These are phyloP conservation scores for Dicrurus megarhynchus DNA, from an alignment of 2,113 vertebrate species.

Conservation along the genomic window DNA sequence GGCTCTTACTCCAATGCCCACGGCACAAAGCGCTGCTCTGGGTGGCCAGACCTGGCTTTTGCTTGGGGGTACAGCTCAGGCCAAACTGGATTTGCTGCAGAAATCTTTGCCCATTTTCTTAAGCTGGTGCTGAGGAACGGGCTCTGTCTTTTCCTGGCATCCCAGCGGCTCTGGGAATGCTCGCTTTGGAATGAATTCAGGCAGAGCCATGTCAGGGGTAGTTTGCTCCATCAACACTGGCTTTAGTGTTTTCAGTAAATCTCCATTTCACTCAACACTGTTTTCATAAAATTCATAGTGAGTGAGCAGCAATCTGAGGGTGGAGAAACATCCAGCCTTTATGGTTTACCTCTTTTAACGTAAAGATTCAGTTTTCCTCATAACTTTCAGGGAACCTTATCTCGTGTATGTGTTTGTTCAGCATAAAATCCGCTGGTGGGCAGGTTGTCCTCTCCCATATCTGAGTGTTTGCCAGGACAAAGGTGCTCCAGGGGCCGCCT, in stretches of 20 bases:
- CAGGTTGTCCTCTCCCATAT: background rate
- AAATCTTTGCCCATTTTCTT: background rate
- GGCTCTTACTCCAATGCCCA: background rate
- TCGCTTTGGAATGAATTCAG: background rate
- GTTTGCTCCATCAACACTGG: background rate
- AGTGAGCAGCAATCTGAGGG: background rate
- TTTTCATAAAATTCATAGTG: background rate
- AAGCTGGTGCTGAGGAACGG: background rate
- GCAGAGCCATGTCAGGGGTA: background rate
- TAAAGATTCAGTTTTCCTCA: background rate
- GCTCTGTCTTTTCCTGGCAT: background rate
- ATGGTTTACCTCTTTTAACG: background rate
- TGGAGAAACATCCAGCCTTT: background rate
- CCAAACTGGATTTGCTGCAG: background rate
- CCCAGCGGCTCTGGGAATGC: background rate
- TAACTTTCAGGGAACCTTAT: background rate
- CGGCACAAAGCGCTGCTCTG: rapidly evolving
- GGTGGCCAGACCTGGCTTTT: background rate
- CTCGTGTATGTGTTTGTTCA: background rate
- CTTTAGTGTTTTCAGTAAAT: constrained; percentile 23
- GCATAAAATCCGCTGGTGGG: background rate
- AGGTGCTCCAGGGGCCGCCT: background rate
- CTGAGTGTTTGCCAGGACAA: rapidly evolving
- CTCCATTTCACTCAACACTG: background rate
- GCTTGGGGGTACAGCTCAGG: background rate